Evolutionary conservation across 2,113 vertebrate species (phyloP).

Genomic region (Xenopus laevis): DNA sequence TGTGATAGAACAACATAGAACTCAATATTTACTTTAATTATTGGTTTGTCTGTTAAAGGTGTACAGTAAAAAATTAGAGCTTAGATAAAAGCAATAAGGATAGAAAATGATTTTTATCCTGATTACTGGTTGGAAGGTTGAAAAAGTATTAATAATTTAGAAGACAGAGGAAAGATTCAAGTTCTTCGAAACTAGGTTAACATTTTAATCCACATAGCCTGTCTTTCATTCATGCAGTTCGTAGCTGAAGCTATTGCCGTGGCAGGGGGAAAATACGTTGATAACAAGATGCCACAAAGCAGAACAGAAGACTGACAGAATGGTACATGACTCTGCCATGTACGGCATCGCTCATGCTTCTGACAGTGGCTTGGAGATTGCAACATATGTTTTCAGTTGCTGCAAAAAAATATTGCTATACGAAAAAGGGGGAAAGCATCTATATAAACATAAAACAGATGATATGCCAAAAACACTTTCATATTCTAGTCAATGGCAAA

Average conservation of each 20-base stretch:
- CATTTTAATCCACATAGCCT: constrained; percentile 39
- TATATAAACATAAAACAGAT: constrained; percentile 15
- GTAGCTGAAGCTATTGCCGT: constrained; percentile 17
- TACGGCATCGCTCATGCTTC: neutral
- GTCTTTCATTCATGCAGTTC: constrained; percentile 36
- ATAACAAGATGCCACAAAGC: constrained; percentile 10
- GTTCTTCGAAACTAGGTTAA: constrained; percentile 14
- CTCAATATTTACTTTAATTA: no score
- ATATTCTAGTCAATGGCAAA: neutral
- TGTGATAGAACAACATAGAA: no score
- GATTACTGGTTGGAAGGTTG: constrained; percentile 31
- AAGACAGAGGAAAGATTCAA: neutral
- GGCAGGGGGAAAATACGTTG: constrained; percentile 34
- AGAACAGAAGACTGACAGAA: constrained; percentile 16
- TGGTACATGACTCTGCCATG: constrained; percentile 8
- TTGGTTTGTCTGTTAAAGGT: no score
- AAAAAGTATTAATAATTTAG: neutral
- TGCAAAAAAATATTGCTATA: neutral
- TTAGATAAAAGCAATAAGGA: no score
- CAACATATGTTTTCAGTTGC: neutral
- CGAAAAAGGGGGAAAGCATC: neutral
- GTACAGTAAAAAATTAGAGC: no score
- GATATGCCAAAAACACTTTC: neutral
- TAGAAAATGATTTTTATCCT: constrained; percentile 1
- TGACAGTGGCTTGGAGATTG: constrained; percentile 6